These are phyloP conservation scores for Drosophila bunnanda DNA, from an alignment of 2,888 invertebrate species.

Conservation along the genomic window DNA sequence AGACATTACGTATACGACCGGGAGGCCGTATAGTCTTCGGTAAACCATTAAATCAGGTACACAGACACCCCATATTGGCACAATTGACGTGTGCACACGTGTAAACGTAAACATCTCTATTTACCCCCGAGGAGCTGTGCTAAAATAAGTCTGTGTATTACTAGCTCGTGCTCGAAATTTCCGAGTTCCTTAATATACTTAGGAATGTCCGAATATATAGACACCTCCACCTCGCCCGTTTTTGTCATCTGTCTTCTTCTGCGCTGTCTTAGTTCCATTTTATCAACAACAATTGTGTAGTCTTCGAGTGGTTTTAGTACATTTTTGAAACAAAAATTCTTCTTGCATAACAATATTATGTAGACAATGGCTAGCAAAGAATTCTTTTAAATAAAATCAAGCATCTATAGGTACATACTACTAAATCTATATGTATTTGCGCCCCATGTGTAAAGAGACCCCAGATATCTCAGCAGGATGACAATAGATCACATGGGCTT, in stretches of 20 bases:
- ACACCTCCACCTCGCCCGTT: constrained; percentile 40
- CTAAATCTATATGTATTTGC: constrained; percentile 6
- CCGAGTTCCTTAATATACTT: constrained; percentile 46
- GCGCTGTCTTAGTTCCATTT: constrained; percentile 60
- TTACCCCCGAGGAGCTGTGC: constrained; percentile 72
- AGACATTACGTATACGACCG: constrained; percentile 30
- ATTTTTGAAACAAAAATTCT: constrained; percentile 24
- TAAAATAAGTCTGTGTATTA: constrained; percentile 77
- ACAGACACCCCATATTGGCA: constrained; percentile 23
- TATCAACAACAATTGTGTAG: constrained; percentile 59
- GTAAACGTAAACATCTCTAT: constrained; percentile 60
- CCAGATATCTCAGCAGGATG: constrained; percentile 40
- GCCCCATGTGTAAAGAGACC: constrained; percentile 35
- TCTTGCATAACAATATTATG: constrained; percentile 42
- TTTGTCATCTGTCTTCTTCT: constrained; percentile 63
- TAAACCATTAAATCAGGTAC: constrained; percentile 28
- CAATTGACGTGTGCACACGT: constrained; percentile 37
- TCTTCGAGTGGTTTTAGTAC: constrained; percentile 45
- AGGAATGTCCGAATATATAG: constrained; percentile 42
- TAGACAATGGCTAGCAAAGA: constrained; percentile 34
- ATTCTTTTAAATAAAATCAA: constrained; percentile 27
- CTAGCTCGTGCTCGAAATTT: constrained; percentile 66
- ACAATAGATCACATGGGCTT: constrained; percentile 45
- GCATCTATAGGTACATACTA: constrained; percentile 2
- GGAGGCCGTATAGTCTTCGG: constrained; percentile 10